Conservation (phyloP, 2,113 vertebrate genomes). For the Onychostruthus taczanowskii region DNA sequence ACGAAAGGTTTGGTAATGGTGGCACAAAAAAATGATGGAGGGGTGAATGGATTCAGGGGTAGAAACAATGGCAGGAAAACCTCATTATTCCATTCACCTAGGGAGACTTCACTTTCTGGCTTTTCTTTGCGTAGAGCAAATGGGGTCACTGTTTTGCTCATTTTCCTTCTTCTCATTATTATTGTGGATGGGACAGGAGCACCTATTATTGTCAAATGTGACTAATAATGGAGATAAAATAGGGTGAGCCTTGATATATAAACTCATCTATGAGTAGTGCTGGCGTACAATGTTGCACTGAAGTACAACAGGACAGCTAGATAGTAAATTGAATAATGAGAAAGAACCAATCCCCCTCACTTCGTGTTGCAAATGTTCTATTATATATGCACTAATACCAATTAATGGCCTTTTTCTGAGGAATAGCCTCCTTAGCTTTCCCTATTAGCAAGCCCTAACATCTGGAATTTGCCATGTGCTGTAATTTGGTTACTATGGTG, state of each 20-base stretch:
- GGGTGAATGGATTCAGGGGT: not conserved
- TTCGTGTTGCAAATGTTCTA: not conserved
- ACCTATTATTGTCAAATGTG: not conserved
- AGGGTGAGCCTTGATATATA: not conserved
- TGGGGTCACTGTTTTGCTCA: not conserved
- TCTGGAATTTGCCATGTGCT: not conserved
- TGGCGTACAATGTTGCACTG: not conserved
- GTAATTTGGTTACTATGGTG: slow-evolving; percentile 1
- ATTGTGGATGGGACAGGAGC: not conserved
- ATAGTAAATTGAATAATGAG: not conserved
- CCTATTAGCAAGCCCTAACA: not conserved
- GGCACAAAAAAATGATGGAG: not conserved
- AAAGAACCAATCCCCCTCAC: not conserved
- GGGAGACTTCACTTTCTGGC: not conserved
- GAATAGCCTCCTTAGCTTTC: not conserved
- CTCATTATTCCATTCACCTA: not conserved
- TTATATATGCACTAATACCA: not conserved
- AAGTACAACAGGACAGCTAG: not conserved
- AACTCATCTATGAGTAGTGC: not conserved
- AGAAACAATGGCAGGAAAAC: not conserved
- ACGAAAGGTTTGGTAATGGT: not conserved
- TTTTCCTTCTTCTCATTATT: not conserved
- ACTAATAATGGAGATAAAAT: not conserved
- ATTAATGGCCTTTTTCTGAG: not conserved
- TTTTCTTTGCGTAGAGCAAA: not conserved